Evolutionary conservation across 2,888 invertebrate species (phyloP).

Genomic region (Cantharis nigra): DNA sequence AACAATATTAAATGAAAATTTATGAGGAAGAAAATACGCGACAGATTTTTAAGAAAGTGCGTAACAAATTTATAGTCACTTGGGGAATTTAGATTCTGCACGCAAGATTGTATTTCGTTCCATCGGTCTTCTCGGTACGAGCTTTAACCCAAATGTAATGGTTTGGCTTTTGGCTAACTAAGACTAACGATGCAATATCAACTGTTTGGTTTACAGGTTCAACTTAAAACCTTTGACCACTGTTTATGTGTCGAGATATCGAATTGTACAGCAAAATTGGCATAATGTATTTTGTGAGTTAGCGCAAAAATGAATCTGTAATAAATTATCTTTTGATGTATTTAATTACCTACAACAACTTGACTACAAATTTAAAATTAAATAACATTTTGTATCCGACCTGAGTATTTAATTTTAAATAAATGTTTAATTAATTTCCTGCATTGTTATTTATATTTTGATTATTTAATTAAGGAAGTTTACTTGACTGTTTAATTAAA

Average conservation of each 20-base stretch:
- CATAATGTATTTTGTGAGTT: background rate
- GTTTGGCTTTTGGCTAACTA: conserved; percentile 27
- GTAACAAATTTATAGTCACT: conserved; percentile 34
- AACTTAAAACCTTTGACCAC: conserved; percentile 13
- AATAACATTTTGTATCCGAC: background rate
- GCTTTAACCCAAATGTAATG: conserved; percentile 28
- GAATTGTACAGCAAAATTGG: background rate
- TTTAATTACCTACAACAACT: background rate
- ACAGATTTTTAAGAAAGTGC: conserved; percentile 31
- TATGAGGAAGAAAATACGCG: conserved; percentile 23
- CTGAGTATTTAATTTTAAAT: background rate
- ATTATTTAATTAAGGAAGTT: background rate
- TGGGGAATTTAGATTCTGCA: conserved; percentile 30
- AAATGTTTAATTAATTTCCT: background rate
- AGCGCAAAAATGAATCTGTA: background rate
- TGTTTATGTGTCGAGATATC: background rate
- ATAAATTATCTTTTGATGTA: background rate
- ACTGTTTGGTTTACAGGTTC: conserved; percentile 22
- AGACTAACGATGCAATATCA: conserved; percentile 29
- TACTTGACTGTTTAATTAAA: background rate
- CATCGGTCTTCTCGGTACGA: conserved; percentile 15
- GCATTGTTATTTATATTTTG: background rate
- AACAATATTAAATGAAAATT: conserved; percentile 24
- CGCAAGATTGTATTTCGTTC: conserved; percentile 25
- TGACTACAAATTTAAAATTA: background rate